Base-by-base conservation (phyloP, 1,140 invertebrate species). In the Solenopsis fugax region DNA sequence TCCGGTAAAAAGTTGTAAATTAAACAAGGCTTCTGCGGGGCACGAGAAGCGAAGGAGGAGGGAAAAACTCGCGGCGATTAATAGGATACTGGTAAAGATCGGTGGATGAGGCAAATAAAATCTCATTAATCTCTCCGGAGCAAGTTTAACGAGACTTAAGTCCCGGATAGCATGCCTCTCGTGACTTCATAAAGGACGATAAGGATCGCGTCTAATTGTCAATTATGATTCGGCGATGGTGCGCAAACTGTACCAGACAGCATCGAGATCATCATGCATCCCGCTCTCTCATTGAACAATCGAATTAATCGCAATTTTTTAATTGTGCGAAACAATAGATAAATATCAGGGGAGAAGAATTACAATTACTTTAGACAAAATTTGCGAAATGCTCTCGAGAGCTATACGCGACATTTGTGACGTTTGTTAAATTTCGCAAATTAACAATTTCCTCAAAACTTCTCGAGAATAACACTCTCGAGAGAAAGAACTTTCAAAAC, bases 1-100 rank as follows among this genome's bases (percentile, higher is more conserved):
- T n/a, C 12, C 16, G 5, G 16, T 72, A 81, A 71, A 71, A 81
- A 56, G 48, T 67, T 78, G 50, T 24, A 82, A 72, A 82, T 82
- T 72, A 21, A 58, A 2, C 41, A 6, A 45, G 41, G 48, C 13
- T 82, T 69, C 65, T 52, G 7, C 13, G 2, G 18, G 7, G 18
- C 12, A 37, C 9, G 34, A 16, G 10, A 9, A 13, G 10, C 58
- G 24, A 10, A 24, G 21, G 18, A 34, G 37, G 4, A 21, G 24
- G 21, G n/a, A 52, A 56, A 54, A 71, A 41, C 4, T 37, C 24
- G 60, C 64, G n/a, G 64, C 64, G 34, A 81, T 34, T 71, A 69
- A 52, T 7, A 24, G 21, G n/a, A 69, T 81, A 56, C 56, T 76
- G 21, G 60, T 76, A 76, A 34, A 78, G 60, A 50, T 62, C 34